Evolutionary conservation across 2,113 vertebrate genomes (phyloP).

Genomic region (Verasper variegatus): DNA sequence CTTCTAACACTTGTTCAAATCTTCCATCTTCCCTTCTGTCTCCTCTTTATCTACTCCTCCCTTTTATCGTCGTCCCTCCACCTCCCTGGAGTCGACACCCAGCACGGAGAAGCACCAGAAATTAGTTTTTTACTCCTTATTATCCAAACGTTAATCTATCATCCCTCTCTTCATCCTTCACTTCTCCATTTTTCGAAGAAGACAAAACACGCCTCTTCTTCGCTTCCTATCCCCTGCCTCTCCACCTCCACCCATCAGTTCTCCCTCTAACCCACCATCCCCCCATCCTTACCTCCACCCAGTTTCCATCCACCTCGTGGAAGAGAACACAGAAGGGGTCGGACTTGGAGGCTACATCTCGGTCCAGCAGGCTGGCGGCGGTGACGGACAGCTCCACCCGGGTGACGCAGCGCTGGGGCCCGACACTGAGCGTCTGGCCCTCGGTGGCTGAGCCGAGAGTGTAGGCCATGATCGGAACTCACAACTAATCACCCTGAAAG

Average conservation of each 20-base stretch:
- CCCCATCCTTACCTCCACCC: constrained; percentile 90
- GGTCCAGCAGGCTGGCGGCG: constrained; percentile 91
- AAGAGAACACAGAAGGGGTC: constrained; percentile 99
- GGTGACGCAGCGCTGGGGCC: constrained; percentile 90
- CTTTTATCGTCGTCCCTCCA: constrained; percentile 25
- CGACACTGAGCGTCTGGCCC: constrained; percentile 69
- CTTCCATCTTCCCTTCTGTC: constrained; percentile 8
- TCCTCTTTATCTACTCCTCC: constrained; percentile 3
- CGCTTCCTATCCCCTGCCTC: background rate
- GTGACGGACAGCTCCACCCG: constrained; percentile 93
- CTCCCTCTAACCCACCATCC: background rate
- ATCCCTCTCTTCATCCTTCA: constrained; percentile 3
- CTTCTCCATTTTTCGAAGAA: background rate
- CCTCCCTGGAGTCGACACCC: background rate
- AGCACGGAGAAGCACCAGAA: too few relatives aligned
- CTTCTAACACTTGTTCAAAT: constrained; percentile 23
- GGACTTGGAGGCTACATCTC: constrained; percentile 97
- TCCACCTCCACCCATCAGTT: background rate
- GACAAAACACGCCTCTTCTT: background rate
- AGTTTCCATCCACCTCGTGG: constrained; percentile 90
- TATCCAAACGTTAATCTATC: constrained; percentile 6
- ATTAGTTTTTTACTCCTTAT: background rate
- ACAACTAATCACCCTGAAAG: constrained; percentile 14
- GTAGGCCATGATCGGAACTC: constrained; percentile 87
- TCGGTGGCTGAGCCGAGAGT: constrained; percentile 70